These are phyloP conservation scores for Haliaeetus leucogaster DNA, from an alignment of 2,113 vertebrate genomes.

Conservation along the genomic window DNA sequence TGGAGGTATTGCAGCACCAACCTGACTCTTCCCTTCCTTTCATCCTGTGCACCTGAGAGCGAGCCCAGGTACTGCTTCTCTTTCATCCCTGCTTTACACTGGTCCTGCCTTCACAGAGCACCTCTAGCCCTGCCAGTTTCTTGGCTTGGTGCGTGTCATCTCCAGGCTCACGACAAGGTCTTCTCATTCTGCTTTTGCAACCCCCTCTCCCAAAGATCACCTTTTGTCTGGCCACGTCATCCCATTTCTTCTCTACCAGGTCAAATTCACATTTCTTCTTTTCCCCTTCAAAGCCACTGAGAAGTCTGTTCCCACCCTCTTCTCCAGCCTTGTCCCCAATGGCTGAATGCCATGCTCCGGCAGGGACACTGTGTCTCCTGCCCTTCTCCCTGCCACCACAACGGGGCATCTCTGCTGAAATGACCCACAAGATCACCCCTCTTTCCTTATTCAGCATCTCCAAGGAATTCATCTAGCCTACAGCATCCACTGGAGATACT, in stretches of 20 bases:
- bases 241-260: neutral
- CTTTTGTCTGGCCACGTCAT: fast-evolving
- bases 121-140: neutral
- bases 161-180: neutral
- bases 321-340: fast-evolving
- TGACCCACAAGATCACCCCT: neutral
- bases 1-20: neutral
- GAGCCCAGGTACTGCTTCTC: neutral
- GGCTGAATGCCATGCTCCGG: neutral
- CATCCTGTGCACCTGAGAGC: neutral
- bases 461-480: neutral
- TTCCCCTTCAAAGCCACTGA: neutral
- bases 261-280: neutral
- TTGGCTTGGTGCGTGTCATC: neutral
- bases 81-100: neutral
- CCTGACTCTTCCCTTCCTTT: neutral
- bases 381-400: neutral
- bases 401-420: neutral
- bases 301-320: neutral
- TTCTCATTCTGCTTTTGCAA: neutral
- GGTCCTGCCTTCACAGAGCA: neutral
- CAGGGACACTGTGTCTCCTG: neutral
- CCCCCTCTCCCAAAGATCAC: neutral
- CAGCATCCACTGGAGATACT: neutral
- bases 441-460: neutral